Evolutionary conservation across 2,113 vertebrate species (phyloP).

Genomic region (Setophaga petechia): DNA sequence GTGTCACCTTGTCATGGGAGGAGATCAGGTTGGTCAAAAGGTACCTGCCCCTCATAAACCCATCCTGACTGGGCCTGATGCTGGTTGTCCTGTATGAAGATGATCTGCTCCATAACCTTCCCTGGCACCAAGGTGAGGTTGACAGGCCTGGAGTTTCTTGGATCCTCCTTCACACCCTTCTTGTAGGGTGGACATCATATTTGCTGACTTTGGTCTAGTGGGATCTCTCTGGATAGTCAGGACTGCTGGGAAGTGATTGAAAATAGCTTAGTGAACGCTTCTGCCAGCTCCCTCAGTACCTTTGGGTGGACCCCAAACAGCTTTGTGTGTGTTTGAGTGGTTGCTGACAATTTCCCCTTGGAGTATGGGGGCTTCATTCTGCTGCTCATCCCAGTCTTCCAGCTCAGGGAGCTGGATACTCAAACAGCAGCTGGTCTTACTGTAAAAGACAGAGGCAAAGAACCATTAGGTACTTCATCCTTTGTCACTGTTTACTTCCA

Average conservation of each 20-base stretch:
- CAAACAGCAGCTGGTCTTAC: background rate
- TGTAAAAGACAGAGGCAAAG: background rate
- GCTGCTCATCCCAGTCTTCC: background rate
- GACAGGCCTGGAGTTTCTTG: accelerated
- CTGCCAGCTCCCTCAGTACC: background rate
- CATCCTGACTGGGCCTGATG: background rate
- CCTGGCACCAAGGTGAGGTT: background rate
- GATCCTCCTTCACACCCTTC: background rate
- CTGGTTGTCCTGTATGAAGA: background rate
- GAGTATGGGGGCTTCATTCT: background rate
- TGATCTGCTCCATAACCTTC: background rate
- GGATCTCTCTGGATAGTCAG: background rate
- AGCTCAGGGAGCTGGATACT: background rate
- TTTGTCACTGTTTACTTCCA: background rate
- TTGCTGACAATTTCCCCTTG: background rate
- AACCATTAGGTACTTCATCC: background rate
- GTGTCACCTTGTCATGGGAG: background rate
- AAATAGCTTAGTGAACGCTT: background rate
- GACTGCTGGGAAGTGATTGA: background rate
- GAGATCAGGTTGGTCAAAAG: background rate
- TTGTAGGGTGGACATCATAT: background rate
- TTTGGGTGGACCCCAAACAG: background rate
- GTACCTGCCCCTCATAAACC: background rate
- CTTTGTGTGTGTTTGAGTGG: background rate
- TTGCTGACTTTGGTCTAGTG: accelerated